Percentiles rank a stretch among this genome's conserved stretches.
Conservation (phyloP, 1,140 invertebrate genomes). For the Euwallacea similis region DNA sequence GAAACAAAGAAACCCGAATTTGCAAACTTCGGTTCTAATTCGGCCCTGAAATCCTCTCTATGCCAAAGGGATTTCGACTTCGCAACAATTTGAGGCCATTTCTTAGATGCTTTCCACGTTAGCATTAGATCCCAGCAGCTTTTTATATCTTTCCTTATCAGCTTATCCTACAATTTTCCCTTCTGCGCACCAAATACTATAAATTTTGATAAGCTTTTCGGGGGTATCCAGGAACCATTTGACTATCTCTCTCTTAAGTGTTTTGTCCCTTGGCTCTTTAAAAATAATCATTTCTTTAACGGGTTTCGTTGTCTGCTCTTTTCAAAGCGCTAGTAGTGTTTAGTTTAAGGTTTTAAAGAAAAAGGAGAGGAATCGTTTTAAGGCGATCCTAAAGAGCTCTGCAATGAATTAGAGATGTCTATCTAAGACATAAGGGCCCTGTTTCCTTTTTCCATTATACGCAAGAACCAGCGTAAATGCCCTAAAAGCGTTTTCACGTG, state of each 20-base stretch:
- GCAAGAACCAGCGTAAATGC: not conserved
- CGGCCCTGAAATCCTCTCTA: no score
- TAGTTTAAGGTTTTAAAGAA: no score
- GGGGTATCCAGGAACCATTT: not conserved
- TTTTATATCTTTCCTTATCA: slow-evolving; percentile 8
- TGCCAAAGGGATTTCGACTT: slow-evolving; percentile 17
- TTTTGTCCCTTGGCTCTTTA: slow-evolving; percentile 1
- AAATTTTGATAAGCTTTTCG: slow-evolving; percentile 23
- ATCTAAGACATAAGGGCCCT: no score
- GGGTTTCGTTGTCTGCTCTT: no score
- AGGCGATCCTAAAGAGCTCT: no score
- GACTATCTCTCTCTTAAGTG: slow-evolving; percentile 22
- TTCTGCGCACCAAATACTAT: slow-evolving; percentile 17
- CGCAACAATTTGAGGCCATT: slow-evolving; percentile 14
- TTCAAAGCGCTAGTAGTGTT: no score
- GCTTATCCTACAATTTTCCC: slow-evolving; percentile 26
- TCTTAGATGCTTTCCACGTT: not conserved
- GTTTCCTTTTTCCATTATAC: no score
- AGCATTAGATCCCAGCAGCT: no score
- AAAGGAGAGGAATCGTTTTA: no score
- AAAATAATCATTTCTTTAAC: not conserved
- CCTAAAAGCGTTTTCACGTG: not conserved
- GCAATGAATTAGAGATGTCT: no score
- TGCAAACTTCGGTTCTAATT: no score
- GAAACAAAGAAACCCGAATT: no score